A percentile compares a stretch with the other conserved stretches of the same genome.
Conservation (phyloP, 2,113 vertebrate species). For the Gopherus flavomarginatus region DNA sequence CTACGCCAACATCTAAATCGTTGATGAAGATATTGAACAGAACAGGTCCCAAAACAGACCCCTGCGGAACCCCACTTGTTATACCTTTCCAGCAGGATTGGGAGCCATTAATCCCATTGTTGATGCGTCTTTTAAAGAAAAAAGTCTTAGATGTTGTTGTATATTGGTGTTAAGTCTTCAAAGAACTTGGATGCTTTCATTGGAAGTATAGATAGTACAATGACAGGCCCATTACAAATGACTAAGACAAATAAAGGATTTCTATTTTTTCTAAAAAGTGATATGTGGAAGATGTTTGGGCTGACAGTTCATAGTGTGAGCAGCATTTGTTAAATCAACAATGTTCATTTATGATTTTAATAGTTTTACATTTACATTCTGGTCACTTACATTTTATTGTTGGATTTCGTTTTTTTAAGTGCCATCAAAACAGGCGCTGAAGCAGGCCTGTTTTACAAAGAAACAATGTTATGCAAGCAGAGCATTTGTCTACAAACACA, state of each 20-base stretch:
- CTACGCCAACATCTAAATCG: too few species aligned
- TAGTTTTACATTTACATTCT: background rate
- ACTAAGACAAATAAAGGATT: background rate
- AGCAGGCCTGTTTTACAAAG: background rate
- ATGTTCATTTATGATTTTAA: background rate
- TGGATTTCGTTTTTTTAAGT: background rate
- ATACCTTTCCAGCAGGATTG: too few species aligned
- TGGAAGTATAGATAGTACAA: background rate
- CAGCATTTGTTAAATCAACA: background rate
- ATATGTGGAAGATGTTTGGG: background rate
- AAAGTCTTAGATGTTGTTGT: fast-evolving
- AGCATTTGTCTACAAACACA: background rate
- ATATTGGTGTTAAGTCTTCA: background rate
- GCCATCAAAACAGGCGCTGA: background rate
- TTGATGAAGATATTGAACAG: too few species aligned
- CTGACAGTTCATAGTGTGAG: background rate
- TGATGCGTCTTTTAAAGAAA: background rate
- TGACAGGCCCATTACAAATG: background rate
- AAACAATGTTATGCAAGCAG: background rate
- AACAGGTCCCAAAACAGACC: too few species aligned
- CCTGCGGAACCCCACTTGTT: too few species aligned
- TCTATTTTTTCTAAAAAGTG: fast-evolving
- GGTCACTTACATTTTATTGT: background rate
- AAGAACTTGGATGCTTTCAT: background rate
- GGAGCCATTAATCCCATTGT: too few species aligned